These are phyloP conservation scores for Catajapyx aquilonaris DNA, from an alignment of 1,140 invertebrate genomes.

Conservation along the genomic window DNA sequence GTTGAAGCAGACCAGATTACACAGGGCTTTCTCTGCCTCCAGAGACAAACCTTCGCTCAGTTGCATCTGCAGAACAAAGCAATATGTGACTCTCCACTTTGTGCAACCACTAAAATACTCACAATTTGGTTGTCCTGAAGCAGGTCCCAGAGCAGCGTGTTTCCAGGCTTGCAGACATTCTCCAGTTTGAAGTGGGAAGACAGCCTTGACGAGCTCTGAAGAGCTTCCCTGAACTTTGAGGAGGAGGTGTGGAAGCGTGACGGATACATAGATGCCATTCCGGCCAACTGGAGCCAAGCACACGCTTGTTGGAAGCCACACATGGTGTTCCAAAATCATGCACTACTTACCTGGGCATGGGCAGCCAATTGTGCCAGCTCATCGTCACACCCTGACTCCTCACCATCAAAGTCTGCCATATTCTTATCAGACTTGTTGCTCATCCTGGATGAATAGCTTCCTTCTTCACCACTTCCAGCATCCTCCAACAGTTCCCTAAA, in stretches of 20 bases:
- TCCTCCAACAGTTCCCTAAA: slow-evolving; percentile 29
- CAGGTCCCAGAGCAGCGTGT: slow-evolving; percentile 81
- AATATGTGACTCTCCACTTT: too few relatives aligned
- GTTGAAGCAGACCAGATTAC: slow-evolving; percentile 71
- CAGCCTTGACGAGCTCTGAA: slow-evolving; percentile 21
- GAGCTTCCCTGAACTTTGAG: too few relatives aligned
- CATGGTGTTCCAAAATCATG: too few relatives aligned
- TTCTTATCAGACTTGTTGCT: slow-evolving; percentile 89
- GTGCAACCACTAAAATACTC: too few relatives aligned
- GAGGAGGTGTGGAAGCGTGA: too few relatives aligned
- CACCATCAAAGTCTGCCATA: slow-evolving; percentile 83
- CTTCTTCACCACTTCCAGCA: slow-evolving; percentile 47
- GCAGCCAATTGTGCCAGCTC: slow-evolving; percentile 58
- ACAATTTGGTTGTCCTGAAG: slow-evolving; percentile 79
- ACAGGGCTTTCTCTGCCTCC: slow-evolving; percentile 78
- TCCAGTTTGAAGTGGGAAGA: slow-evolving; percentile 40
- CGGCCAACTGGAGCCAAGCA: too few relatives aligned
- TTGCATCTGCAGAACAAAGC: slow-evolving; percentile 33
- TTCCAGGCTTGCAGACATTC: slow-evolving; percentile 66
- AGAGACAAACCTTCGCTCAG: slow-evolving; percentile 67
- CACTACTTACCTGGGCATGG: slow-evolving; percentile 22
- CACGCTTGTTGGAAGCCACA: too few relatives aligned
- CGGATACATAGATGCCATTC: too few relatives aligned
- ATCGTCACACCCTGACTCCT: slow-evolving; percentile 71
- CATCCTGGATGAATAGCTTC: slow-evolving; percentile 65